phyloP scores from a whole-genome alignment of 2,113 vertebrate species.

The Galbula dea region DNA sequence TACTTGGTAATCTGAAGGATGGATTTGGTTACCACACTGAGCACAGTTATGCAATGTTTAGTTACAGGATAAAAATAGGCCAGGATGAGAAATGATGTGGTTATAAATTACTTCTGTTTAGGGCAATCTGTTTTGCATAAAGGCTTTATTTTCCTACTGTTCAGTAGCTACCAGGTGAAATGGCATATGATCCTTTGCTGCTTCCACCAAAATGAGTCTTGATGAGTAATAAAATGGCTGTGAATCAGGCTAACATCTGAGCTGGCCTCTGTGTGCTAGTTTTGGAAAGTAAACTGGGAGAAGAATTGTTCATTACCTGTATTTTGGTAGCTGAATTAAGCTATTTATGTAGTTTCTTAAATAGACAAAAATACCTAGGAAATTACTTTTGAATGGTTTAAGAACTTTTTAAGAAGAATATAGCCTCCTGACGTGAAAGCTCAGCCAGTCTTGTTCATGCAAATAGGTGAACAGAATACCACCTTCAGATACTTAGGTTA shows the following conservation, averaged over 20 bases:
- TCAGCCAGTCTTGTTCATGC: neutral
- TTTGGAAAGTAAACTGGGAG: neutral
- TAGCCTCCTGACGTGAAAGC: neutral
- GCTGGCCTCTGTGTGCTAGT: neutral
- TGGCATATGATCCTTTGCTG: neutral
- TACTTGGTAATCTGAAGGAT: neutral
- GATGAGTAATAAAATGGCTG: constrained; percentile 16
- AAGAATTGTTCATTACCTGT: neutral
- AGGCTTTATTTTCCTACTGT: neutral
- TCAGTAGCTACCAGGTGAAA: constrained; percentile 24
- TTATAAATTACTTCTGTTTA: constrained; percentile 16
- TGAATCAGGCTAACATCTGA: neutral
- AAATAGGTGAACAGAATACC: neutral
- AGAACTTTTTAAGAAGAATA: neutral
- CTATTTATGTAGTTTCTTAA: no score
- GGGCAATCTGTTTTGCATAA: neutral
- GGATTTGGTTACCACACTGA: neutral
- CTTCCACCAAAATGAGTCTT: neutral
- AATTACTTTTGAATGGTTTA: neutral
- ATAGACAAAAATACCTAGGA: neutral
- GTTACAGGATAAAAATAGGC: neutral
- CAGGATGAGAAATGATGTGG: neutral
- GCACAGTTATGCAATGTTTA: neutral
- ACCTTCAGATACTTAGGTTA: neutral
- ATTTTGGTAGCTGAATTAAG: neutral